Percentiles rank a stretch among this genome's conserved stretches.
These are phyloP conservation scores for Plebejus argus DNA, from an alignment of 2,888 invertebrate species.

Conservation along the genomic window DNA sequence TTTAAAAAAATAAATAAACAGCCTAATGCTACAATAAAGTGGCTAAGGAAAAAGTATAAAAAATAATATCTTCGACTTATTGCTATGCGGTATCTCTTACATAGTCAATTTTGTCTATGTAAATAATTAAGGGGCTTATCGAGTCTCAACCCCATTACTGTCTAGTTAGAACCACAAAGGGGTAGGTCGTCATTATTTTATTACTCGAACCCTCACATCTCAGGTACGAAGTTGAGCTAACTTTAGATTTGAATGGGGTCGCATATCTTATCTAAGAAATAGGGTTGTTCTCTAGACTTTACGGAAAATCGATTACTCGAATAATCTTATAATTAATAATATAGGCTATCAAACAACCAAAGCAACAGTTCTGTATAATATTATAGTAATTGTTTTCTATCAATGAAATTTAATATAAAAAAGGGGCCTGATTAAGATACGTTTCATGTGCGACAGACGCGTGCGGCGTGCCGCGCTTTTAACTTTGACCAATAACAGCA, in stretches of 20 bases:
- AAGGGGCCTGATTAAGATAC: too few relatives aligned
- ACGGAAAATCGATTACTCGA: too few relatives aligned
- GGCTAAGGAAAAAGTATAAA: neutral
- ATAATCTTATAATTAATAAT: too few relatives aligned
- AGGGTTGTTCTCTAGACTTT: neutral
- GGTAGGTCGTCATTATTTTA: constrained; percentile 50
- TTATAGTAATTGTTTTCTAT: too few relatives aligned
- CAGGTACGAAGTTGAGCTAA: constrained; percentile 64
- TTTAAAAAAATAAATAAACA: too few relatives aligned
- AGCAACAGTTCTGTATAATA: too few relatives aligned
- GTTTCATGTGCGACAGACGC: too few relatives aligned
- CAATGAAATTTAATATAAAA: too few relatives aligned
- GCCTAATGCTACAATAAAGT: too few relatives aligned
- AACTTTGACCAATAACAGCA: too few relatives aligned
- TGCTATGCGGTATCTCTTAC: neutral
- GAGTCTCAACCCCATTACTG: constrained; percentile 49
- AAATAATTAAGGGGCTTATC: constrained; percentile 40
- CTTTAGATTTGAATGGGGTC: constrained; percentile 70
- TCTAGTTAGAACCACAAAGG: constrained; percentile 11
- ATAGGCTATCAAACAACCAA: too few relatives aligned
- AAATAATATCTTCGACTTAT: neutral
- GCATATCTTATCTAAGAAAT: constrained; percentile 40
- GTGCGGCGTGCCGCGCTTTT: too few relatives aligned
- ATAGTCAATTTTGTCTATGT: neutral
- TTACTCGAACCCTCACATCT: constrained; percentile 59